Percentiles rank a stretch among this genome's conserved stretches.
Conservation (phyloP, 1,140 invertebrate species). For the Parasteatoda tepidariorum region DNA sequence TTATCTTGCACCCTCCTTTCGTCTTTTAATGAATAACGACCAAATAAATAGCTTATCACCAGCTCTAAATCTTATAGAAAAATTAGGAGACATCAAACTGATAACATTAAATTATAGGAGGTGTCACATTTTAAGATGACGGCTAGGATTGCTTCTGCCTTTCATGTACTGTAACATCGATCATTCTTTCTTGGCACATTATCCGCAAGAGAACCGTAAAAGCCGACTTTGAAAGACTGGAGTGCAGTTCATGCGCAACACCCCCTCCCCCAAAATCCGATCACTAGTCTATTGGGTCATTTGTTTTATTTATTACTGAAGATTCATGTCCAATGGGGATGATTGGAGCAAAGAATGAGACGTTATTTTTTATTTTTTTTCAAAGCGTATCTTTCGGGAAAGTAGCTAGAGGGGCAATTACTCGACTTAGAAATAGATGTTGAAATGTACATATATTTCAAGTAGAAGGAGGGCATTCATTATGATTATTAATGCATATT, state of each 20-base stretch:
- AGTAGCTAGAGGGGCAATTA: no score
- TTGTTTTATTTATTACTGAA: slow-evolving; percentile 12
- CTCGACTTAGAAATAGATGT: no score
- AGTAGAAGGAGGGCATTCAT: no score
- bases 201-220: slow-evolving; percentile 7
- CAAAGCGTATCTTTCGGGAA: no score
- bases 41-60: slow-evolving; percentile 46
- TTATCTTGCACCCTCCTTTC: slow-evolving; percentile 1
- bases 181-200: slow-evolving; percentile 16
- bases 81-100: slow-evolving; percentile 47
- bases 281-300: slow-evolving; percentile 7
- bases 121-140: slow-evolving; percentile 44
- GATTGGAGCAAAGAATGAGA: not conserved
- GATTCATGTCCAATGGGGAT: not conserved
- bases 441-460: no score
- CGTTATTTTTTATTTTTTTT: not conserved
- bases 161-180: slow-evolving; percentile 17
- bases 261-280: not conserved
- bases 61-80: slow-evolving; percentile 52
- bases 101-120: slow-evolving; percentile 55
- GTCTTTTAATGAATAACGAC: slow-evolving; percentile 40
- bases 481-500: no score
- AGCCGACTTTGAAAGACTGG: not conserved
- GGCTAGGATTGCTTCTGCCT: slow-evolving; percentile 17
- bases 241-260: not conserved